Evolutionary conservation across 2,888 invertebrate genomes (phyloP), one percentile per base, ranked within the genome.

Genomic region (Arge pagana): DNA sequence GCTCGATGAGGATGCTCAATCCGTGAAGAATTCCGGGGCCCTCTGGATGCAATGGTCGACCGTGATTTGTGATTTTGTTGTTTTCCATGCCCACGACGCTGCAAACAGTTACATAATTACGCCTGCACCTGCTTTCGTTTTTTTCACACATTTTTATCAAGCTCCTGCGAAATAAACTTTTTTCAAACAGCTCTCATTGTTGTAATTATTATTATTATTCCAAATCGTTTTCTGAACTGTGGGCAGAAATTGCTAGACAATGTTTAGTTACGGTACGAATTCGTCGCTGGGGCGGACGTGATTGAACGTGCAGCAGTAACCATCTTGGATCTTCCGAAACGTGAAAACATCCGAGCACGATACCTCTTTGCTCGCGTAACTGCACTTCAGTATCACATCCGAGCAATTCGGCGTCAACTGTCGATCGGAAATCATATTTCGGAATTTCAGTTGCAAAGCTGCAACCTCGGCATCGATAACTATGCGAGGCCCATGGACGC

Each of bases 231-330:
- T n/a, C n/a, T n/a, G n/a, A n/a, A n/a, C n/a, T n/a, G n/a, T n/a
- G n/a, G n/a, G n/a, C n/a, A n/a, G n/a, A n/a, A n/a, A n/a, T n/a
- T n/a, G n/a, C n/a, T n/a, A n/a, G n/a, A n/a, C n/a, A n/a, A 64
- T 30, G 43, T 67, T 64, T 53, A 67, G 62, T 65, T 55, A 69
- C 66, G 35, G 33, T 3, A 18, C 11, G 13, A 60, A 41, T 28
- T 68, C 62, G 4, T 69, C 70, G n/a, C 45, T 37, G 35, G 58
- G 52, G 3, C 59, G 57, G 1, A 58, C 53, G 41, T 81, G 80
- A 65, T 83, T 83, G 59, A 83, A 83, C 1, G 76, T 72, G 57
- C 85, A 85, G 66, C 85, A 85, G 60, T 78, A 82, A 0, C 85
- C 85, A n/a, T 79, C 77, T 5, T 75, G 71, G 0, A 85, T 84